Base-by-base conservation (phyloP, 2,797 vertebrate species). In the Leptodactylus fallax region DNA sequence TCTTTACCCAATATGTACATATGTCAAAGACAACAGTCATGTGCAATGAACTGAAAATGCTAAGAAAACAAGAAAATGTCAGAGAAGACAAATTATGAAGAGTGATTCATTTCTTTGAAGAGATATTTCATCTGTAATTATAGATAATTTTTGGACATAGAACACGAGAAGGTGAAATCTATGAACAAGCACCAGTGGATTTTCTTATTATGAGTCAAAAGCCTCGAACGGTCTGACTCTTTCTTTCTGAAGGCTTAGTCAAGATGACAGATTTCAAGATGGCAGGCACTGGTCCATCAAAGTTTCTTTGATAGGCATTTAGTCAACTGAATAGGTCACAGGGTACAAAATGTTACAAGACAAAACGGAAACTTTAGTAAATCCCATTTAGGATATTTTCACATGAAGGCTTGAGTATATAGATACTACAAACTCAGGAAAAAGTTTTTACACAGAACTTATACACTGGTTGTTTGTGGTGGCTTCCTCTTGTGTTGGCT, bases 1-100 rank as follows among this genome's bases (percentile, higher is more conserved):
- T 84, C 25, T 56, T 74, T 65, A 58, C 81, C 65, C 27, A 71
- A 83, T 53, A 83, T 53, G 5, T 81, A 8, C 14, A 7, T 63
- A 17, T 17, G 80, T 69, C 47, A 65, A 65, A 55, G 63, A 65
- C n/a, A 13, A 49, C n/a, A 23, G 47, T 67, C 80, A 53, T 49
- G 60, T 67, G 14, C 3, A 81, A 81, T 53, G 21, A 81, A 23
- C 21, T 81, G 60, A 21, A 51, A 81, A 65, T 23, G 11, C 45
- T 74, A 47, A 74, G 13, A 58, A 55, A n/a, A 23, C 10, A n/a
- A 21, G n/a, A 81, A 81, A 53, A n/a, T 19, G 49, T 47, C 65
- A 27, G 9, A 45, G 11, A n/a, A 13, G 65, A 67, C 5, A 71
- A 83, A 69, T 27, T 11, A 51, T 51, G 12, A 17, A 47, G 47